Evolutionary conservation across 2,888 invertebrate genomes (phyloP), one percentile per base, ranked within the genome.

Genomic region (Drosophila ustulata): DNA sequence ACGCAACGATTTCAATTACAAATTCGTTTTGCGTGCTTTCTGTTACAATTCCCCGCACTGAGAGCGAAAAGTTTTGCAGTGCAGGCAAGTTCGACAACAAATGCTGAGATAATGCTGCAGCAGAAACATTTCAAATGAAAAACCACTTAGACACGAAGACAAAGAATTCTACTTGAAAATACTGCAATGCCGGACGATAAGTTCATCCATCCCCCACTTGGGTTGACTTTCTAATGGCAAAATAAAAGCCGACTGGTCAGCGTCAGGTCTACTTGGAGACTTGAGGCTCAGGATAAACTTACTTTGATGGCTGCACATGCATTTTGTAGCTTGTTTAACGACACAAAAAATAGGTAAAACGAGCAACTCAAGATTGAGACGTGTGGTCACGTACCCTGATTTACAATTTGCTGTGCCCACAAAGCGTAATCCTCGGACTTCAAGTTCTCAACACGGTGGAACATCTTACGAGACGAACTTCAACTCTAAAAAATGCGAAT

Each of bases 281-380:
- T 64, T 72, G 11, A 41, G 62, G 37, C 26, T 41, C 30, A 13
- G 41, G 58, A 45, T 65, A 66, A 71, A 69, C 62, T 78, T 79
- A 69, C 62, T 78, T 79, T 67, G 49, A 66, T 59, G 50, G 58
- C 67, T 85, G 83, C 82, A 82, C 72, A 82, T 82, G 88, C 82
- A 82, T 85, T 82, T 85, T 79, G 70, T 68, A 82, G 76, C 76
- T 68, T 70, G 83, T 72, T 70, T 75, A 82, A 82, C 82, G 88
- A 81, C 23, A 32, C 57, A 47, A 69, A 69, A 88, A 85, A 79
- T 65, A 66, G 80, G 58, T 71, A 53, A 68, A 79, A 69, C 62
- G 69, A 66, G 58, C 64, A 41, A 51, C 66, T 50, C 26, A 51
- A 75, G 52, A 59, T 71, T 64, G 39, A 70, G 51, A 59, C 61